Conservation (phyloP, 2,113 vertebrate genomes). For the Nibea albiflora region DNA sequence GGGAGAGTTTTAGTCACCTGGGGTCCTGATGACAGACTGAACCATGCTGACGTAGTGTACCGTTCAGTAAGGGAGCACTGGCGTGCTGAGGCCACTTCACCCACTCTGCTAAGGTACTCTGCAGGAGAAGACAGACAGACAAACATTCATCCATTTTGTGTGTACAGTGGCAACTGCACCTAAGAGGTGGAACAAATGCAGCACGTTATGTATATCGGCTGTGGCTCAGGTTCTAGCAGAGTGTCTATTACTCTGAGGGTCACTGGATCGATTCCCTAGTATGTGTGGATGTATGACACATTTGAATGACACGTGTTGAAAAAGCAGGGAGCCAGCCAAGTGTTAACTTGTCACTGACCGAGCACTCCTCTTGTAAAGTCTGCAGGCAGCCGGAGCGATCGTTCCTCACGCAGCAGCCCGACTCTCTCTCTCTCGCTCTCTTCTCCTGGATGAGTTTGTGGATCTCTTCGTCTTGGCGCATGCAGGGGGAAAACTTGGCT, state of each 20-base stretch:
- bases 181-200: background rate
- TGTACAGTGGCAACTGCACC: background rate
- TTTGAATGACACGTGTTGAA: too few relatives aligned
- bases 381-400: slow-evolving; percentile 97
- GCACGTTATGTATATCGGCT: too few relatives aligned
- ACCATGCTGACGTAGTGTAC: slow-evolving; percentile 85
- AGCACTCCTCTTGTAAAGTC: slow-evolving; percentile 94
- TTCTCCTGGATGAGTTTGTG: slow-evolving; percentile 89
- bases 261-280: too few relatives aligned
- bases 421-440: slow-evolving; percentile 88
- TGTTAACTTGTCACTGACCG: slow-evolving; percentile 82
- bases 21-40: slow-evolving; percentile 97
- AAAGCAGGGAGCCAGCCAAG: too few relatives aligned
- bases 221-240: too few relatives aligned
- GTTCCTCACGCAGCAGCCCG: slow-evolving; percentile 96
- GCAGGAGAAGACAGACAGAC: slow-evolving; percentile 25
- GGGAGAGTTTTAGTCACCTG: slow-evolving; percentile 81
- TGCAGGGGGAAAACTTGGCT: slow-evolving; percentile 97
- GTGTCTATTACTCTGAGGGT: too few relatives aligned
- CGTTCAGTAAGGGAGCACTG: slow-evolving; percentile 87
- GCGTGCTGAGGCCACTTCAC: slow-evolving; percentile 95
- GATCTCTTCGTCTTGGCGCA: slow-evolving; percentile 95
- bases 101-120: slow-evolving; percentile 96
- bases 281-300: too few relatives aligned
- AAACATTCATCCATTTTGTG: background rate